A percentile compares a stretch with the other conserved stretches of the same genome.
Evolutionary conservation across 2,888 invertebrate genomes (phyloP).

Genomic region (Eupithecia inturbata): DNA sequence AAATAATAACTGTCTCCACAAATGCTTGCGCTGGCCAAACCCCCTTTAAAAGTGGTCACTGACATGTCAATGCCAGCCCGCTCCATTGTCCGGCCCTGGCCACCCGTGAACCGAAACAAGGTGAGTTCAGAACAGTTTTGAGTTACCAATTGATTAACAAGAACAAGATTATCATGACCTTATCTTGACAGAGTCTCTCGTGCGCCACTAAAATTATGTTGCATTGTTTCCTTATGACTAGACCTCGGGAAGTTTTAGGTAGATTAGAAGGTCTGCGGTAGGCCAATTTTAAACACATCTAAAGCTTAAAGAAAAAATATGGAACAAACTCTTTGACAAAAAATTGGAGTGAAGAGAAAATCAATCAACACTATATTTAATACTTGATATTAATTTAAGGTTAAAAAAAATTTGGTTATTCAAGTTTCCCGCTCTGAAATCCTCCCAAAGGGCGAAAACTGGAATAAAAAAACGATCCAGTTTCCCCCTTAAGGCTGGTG

Average conservation of each 20-base stretch:
- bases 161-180: slow-evolving; percentile 56
- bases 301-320: background rate
- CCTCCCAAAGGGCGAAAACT: too few relatives aligned
- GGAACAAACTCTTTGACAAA: background rate
- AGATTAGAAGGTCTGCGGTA: slow-evolving; percentile 26
- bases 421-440: too few relatives aligned
- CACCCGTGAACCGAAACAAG: slow-evolving; percentile 49
- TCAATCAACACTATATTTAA: too few relatives aligned
- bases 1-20: background rate
- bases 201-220: slow-evolving; percentile 46
- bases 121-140: slow-evolving; percentile 46
- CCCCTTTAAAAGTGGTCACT: background rate
- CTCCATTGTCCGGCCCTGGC: slow-evolving; percentile 22
- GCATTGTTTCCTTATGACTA: slow-evolving; percentile 50
- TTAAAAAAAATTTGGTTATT: too few relatives aligned
- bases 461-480: too few relatives aligned
- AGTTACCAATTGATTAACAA: slow-evolving; percentile 56
- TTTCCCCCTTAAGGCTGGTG: too few relatives aligned
- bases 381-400: too few relatives aligned
- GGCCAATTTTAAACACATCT: background rate
- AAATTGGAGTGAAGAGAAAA: too few relatives aligned
- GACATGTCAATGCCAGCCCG: slow-evolving; percentile 11
- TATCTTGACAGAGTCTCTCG: slow-evolving; percentile 47
- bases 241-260: slow-evolving; percentile 31
- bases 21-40: background rate